Evolutionary conservation across 2,113 vertebrate species (phyloP), one percentile per base, ranked within the genome.

Genomic region (Bubo bubo): DNA sequence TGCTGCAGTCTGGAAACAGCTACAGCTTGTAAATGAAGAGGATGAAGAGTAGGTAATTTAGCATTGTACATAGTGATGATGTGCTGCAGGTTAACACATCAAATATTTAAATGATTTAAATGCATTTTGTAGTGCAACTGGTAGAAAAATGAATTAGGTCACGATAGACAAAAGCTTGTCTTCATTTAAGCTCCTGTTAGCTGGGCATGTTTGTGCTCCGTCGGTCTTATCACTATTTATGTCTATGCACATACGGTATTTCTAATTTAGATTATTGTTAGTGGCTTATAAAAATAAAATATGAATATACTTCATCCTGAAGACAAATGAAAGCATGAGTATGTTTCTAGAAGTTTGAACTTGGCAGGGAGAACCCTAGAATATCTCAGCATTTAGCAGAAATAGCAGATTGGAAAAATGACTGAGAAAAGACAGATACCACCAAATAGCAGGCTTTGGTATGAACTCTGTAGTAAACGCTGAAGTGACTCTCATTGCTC

Each of bases 31-130:
- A 56, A 89, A 62, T 13, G 12, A 41, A 41, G 39, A 43, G 28
- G 28, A 43, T n/a, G 56, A 84, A 66, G 66, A 79, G 19, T 18
- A 28, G 8, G 12, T 76, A 41, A 73, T 53, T 81, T 28, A 86
- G 55, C 16, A 9, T 21, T 79, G 53, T 79, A 21, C 5, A 0
- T 22, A 32, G 32, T 41, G 12, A 76, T 47, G 79, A 77, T 15
- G 17, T 58, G 63, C 60, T 94, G 52, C 34, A 68, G 56, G 49
- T 90, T 84, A 88, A 47, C 0, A 1, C 64, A 79, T 83, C 39
- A 90, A 93, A 92, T 88, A 86, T 91, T 92, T 45, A 63, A n/a
- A 70, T 41, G 2, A 67, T 83, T 83, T 90, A 86, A 92, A 89
- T 84, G 74, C 60, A 32, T 68, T 55, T 53, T 88, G 67, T 75